phyloP scores from a whole-genome alignment of 2,888 invertebrate species.

The Steinernema carpocapsae region DNA sequence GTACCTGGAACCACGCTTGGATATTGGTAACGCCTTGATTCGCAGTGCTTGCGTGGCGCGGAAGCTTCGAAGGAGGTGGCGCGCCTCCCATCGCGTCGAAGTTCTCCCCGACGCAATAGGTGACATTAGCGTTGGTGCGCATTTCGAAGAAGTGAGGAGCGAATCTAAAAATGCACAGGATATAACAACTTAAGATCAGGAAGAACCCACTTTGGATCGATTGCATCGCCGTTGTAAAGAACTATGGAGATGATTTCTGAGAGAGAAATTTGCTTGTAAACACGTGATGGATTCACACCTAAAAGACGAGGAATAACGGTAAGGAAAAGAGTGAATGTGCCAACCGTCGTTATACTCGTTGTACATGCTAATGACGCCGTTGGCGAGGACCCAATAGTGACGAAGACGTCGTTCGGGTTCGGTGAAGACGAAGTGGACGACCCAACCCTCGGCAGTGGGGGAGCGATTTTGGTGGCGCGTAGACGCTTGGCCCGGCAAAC shows the following conservation, averaged over 20 bases:
- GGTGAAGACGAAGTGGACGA: conserved; percentile 65
- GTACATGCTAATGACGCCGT: conserved; percentile 63
- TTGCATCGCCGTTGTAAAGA: conserved; percentile 63
- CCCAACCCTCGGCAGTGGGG: conserved; percentile 65
- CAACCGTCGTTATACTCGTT: conserved; percentile 64
- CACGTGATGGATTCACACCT: conserved; percentile 61
- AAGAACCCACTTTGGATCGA: conserved; percentile 48
- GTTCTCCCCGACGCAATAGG: conserved; percentile 69
- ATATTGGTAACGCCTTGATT: conserved; percentile 49
- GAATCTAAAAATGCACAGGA: conserved; percentile 48
- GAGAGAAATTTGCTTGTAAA: conserved; percentile 60
- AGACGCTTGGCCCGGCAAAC: conserved; percentile 53
- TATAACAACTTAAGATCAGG: too few species aligned
- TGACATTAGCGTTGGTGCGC: conserved; percentile 56
- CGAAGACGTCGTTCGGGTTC: conserved; percentile 64
- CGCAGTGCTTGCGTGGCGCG: conserved; percentile 15
- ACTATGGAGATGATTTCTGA: conserved; percentile 63
- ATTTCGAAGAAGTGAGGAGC: conserved; percentile 69
- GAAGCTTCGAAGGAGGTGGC: conserved; percentile 45
- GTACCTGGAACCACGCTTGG: conserved; percentile 60
- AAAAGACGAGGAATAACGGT: not conserved
- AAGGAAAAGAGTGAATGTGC: conserved; percentile 7
- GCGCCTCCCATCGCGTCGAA: conserved; percentile 47
- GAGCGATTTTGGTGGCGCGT: conserved; percentile 39
- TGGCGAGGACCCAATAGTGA: conserved; percentile 68